Evolutionary conservation across 2,888 invertebrate species (phyloP).

Genomic region (Metallyticus violacea): DNA sequence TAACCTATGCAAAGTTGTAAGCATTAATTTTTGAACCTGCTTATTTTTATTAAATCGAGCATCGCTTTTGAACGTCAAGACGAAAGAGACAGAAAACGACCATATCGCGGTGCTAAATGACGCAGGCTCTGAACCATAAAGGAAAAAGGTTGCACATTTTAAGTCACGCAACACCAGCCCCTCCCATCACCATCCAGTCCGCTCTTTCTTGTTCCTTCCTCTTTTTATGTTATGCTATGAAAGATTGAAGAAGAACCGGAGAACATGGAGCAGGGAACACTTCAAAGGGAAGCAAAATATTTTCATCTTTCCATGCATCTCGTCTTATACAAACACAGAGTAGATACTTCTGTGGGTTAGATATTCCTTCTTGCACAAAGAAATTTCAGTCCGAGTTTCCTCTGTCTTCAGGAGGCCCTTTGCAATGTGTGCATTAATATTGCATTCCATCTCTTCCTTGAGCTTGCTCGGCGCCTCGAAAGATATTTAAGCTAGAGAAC

Average conservation of each 20-base stretch:
- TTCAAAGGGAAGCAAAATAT: not conserved
- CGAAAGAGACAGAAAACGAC: too few relatives aligned
- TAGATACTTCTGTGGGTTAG: not conserved
- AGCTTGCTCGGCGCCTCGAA: not conserved
- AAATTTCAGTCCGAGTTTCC: not conserved
- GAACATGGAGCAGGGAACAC: not conserved
- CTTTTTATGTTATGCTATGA: not conserved
- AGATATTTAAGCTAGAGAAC: too few relatives aligned
- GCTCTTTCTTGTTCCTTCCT: not conserved
- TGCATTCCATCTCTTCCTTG: not conserved
- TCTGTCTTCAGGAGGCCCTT: not conserved
- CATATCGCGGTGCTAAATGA: too few relatives aligned
- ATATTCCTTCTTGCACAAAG: not conserved
- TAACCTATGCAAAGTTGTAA: too few relatives aligned
- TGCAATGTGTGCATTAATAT: not conserved
- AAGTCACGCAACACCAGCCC: too few relatives aligned
- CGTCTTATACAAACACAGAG: not conserved
- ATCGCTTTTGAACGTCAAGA: too few relatives aligned
- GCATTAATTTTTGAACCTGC: too few relatives aligned
- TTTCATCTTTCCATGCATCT: not conserved
- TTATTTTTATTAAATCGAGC: too few relatives aligned
- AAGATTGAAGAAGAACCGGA: not conserved
- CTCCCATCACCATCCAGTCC: too few relatives aligned
- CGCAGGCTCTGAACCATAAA: too few relatives aligned
- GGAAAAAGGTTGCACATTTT: too few relatives aligned